These are phyloP conservation scores for Pedionomus torquatus DNA, from an alignment of 2,113 vertebrate species.

Conservation along the genomic window DNA sequence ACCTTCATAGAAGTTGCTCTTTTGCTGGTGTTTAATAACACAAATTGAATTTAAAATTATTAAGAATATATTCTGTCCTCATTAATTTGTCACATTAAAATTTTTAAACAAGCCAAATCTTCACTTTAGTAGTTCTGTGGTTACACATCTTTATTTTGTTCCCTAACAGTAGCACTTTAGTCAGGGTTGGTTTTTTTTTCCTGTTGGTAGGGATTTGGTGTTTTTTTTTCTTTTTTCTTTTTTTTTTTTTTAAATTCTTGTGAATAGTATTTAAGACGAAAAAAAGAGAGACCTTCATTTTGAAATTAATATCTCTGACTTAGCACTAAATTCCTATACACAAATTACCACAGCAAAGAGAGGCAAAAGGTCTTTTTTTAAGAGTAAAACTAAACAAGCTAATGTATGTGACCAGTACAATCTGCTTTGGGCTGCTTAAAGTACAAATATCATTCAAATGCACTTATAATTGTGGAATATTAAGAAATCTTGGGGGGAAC, in stretches of 20 bases:
- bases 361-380: not conserved
- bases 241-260: not conserved
- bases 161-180: not conserved
- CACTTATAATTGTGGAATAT: not conserved
- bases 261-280: too few relatives aligned
- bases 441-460: not conserved
- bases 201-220: too few relatives aligned
- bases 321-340: not conserved
- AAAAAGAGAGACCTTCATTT: not conserved
- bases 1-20: not conserved
- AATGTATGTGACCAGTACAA: not conserved
- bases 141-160: not conserved
- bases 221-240: too few relatives aligned
- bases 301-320: not conserved
- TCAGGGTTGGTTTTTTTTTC: not conserved
- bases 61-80: not conserved
- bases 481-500: not conserved
- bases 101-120: not conserved
- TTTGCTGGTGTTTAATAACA: not conserved
- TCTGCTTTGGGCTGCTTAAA: not conserved
- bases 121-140: not conserved
- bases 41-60: not conserved
- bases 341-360: not conserved
- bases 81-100: not conserved
- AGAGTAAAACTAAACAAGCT: not conserved